phyloP scores from a whole-genome alignment of 2,797 vertebrate genomes.

The Manis pentadactyla region DNA sequence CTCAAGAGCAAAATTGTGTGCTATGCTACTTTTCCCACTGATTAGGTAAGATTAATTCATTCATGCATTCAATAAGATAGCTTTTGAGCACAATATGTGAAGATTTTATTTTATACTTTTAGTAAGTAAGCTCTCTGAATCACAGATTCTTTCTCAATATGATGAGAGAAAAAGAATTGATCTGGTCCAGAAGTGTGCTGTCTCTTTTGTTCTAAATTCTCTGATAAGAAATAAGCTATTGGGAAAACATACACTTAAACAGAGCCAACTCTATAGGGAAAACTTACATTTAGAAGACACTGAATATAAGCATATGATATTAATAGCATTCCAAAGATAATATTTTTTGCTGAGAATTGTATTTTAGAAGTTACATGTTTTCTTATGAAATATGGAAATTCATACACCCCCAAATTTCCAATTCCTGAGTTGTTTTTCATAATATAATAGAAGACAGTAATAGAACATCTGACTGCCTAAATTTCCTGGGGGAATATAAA shows the following conservation, averaged over 20 bases:
- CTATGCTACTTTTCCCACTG: background rate
- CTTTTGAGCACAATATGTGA: background rate
- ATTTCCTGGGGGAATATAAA: conserved; percentile 43
- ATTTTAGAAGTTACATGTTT: conserved; percentile 56
- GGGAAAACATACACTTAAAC: background rate
- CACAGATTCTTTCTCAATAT: background rate
- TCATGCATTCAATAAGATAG: background rate
- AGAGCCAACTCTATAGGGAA: background rate
- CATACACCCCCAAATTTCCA: conserved; percentile 37
- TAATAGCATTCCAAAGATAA: conserved; percentile 41
- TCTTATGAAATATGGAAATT: conserved; percentile 62
- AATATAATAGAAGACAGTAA: conserved; percentile 50
- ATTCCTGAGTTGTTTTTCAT: conserved; percentile 38
- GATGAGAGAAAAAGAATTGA: background rate
- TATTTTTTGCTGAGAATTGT: background rate
- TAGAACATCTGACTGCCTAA: conserved; percentile 39
- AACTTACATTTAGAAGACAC: background rate
- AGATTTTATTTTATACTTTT: background rate
- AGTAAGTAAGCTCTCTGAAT: background rate
- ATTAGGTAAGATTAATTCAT: background rate
- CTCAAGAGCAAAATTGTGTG: background rate
- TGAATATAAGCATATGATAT: conserved; percentile 29
- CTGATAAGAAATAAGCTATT: background rate
- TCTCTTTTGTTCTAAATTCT: background rate
- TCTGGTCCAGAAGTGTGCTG: background rate